Evolutionary conservation across 2,113 vertebrate genomes (phyloP), one percentile per base, ranked within the genome.

Genomic region (Elephantulus edwardii): DNA sequence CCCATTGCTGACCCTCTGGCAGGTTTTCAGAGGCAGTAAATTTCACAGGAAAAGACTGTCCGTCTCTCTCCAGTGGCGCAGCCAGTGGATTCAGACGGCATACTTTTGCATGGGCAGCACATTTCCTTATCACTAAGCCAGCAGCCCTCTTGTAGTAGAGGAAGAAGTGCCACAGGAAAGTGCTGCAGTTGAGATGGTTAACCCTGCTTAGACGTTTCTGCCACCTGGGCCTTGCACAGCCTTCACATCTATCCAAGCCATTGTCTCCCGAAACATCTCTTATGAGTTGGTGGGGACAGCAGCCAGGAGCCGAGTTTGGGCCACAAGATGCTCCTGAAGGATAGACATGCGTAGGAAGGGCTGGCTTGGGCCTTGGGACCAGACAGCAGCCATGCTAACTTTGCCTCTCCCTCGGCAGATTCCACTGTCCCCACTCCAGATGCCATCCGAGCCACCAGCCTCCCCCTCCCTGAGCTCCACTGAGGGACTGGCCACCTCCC

Each of bases 391-490:
- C 20, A 0, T 64, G 24, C 79, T 93, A 42, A 90, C 12, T n/a
- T 52, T 58, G 12, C 40, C 33, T 85, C 54, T 86, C 33, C 28
- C 2, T 83, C 42, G 48, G 35, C 93, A 97, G 97, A 94, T 97
- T 52, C 1, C 95, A 8, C 88, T 97, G 35, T 94, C 95, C 40
- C 89, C 95, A 0, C 83, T 97, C 22, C 96, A 96, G 11, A 75
- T 33, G 0, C 93, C 96, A 0, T 90, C 52, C 0, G 97, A 97
- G 0, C 48, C 90, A 1, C 95, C 88, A 0, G 60, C 81, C 13
- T 90, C 91, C 33, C 96, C 96, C 0, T 93, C 92, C 79, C 81
- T 81, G 5, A 94, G 86, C 44, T 84, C 96, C 1, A 8, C 95
- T 0, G 97, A 98, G 86, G 96, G 94, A 40, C 95, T 46, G 0